These are phyloP conservation scores for Petrosia ficiformis DNA, from an alignment of 37 sponge, comb jelly and placozoan species.

Conservation along the genomic window DNA sequence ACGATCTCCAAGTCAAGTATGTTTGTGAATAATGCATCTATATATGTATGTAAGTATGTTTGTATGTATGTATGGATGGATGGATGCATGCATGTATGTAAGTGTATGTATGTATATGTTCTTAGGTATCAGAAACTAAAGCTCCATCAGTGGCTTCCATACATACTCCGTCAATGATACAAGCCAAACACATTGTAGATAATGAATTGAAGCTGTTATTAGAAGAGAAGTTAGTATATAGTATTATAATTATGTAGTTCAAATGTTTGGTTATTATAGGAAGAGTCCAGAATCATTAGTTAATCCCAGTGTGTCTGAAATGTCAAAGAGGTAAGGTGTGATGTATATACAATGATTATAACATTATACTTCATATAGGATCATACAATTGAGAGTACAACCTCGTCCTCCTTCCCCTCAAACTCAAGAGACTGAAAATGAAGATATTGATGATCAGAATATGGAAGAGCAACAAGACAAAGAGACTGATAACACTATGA, in stretches of 20 bases:
- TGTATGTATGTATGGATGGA: neutral
- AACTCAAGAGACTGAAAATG: neutral
- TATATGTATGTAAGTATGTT: neutral
- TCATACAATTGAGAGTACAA: neutral
- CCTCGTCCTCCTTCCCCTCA: neutral
- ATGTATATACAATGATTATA: neutral
- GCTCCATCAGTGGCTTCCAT: too few species aligned
- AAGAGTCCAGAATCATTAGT: too few species aligned
- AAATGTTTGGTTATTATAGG: too few species aligned
- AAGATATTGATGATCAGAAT: neutral
- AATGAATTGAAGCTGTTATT: too few species aligned
- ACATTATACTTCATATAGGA: neutral
- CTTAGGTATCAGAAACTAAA: too few species aligned
- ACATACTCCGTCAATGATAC: too few species aligned
- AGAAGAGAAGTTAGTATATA: too few species aligned
- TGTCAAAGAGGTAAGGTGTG: conserved; percentile 26
- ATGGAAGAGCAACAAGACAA: neutral
- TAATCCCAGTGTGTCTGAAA: conserved; percentile 32
- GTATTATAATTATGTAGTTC: too few species aligned
- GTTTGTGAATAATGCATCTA: conserved; percentile 12
- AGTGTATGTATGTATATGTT: too few species aligned
- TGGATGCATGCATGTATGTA: too few species aligned
- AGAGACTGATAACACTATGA: too few species aligned
- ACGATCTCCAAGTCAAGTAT: neutral
- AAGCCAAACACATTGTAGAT: too few species aligned